Conservation (phyloP, 2,797 vertebrate species). For the Neosalanx taihuensis region DNA sequence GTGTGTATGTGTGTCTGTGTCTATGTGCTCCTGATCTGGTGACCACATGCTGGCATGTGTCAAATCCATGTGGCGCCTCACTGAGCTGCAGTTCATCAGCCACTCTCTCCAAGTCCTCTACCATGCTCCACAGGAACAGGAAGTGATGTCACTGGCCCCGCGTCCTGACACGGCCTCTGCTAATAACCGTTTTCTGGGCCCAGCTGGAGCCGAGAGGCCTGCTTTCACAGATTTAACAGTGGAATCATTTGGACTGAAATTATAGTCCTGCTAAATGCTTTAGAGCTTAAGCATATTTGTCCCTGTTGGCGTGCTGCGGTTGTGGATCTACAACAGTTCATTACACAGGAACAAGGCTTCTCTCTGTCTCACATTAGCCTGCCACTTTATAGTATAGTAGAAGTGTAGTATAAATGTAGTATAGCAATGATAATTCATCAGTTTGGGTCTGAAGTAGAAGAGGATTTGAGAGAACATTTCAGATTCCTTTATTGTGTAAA, state of each 20-base stretch:
- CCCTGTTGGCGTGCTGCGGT: not conserved
- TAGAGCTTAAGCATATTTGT: not conserved
- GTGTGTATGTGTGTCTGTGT: not conserved
- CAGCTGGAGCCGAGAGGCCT: not conserved
- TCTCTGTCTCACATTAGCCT: not conserved
- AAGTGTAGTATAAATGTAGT: no score
- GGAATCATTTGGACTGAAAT: constrained; percentile 6
- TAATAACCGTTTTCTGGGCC: not conserved
- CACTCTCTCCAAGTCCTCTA: not conserved
- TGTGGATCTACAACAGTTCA: not conserved
- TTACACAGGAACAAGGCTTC: not conserved
- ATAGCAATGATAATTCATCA: no score
- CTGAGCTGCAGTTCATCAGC: constrained; percentile 5
- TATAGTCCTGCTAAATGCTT: not conserved
- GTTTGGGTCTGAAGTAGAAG: no score
- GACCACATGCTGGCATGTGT: constrained; percentile 11
- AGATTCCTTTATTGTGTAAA: no score
- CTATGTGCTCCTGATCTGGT: constrained; percentile 1
- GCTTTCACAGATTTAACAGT: constrained; percentile 6
- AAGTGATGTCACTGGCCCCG: not conserved
- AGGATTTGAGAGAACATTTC: no score
- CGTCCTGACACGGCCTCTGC: not conserved
- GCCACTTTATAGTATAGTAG: not conserved
- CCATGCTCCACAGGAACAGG: constrained; percentile 9
- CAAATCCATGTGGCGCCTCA: constrained; percentile 1